phyloP scores from a whole-genome alignment of 2,888 invertebrate species.

The Diarsia dahlii region DNA sequence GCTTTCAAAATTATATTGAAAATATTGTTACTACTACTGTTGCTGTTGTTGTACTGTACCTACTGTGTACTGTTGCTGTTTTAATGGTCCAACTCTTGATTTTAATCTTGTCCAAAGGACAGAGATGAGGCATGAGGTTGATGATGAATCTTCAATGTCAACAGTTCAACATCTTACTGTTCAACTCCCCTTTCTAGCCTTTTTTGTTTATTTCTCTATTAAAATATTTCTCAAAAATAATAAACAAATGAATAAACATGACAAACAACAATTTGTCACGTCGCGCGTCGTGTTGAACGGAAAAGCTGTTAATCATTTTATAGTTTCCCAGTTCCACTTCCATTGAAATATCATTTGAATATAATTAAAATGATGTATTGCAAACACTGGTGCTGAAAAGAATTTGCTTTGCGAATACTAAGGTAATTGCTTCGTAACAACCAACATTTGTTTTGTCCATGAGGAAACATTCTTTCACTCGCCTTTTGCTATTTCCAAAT shows the following conservation, averaged over 20 bases:
- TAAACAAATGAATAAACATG: constrained; percentile 41
- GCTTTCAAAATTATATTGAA: background rate
- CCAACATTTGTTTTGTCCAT: background rate
- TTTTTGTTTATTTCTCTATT: background rate
- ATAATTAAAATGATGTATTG: constrained; percentile 18
- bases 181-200: background rate
- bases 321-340: constrained; percentile 49
- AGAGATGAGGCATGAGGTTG: too few relatives aligned
- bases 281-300: constrained; percentile 4
- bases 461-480: background rate
- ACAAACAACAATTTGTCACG: constrained; percentile 48
- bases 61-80: too few relatives aligned
- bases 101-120: too few relatives aligned
- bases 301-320: constrained; percentile 43
- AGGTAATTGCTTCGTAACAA: background rate
- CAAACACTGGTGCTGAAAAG: background rate
- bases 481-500: background rate
- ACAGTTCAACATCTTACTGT: background rate
- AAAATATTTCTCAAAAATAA: constrained; percentile 16
- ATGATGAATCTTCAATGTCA: background rate
- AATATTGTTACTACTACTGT: too few relatives aligned
- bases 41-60: too few relatives aligned
- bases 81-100: too few relatives aligned
- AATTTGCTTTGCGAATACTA: background rate
- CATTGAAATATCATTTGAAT: constrained; percentile 49